Base-by-base conservation (phyloP, 37 sponge, comb jelly and placozoan species). In the Cladorhizidae sp. region DNA sequence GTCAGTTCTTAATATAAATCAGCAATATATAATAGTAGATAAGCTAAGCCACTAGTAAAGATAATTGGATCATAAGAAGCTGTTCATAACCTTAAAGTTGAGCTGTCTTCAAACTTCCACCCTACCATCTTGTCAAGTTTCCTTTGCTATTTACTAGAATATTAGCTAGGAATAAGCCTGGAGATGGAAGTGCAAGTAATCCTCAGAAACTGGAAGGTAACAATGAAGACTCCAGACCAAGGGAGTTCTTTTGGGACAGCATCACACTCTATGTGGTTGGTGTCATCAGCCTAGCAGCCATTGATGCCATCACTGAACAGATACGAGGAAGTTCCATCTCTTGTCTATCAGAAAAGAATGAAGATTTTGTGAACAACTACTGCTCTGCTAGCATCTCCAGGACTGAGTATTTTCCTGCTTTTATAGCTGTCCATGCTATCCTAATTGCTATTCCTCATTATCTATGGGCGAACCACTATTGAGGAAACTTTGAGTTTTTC, bases 201-300 rank as follows among this genome's bases (percentile, higher is more conserved):
- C 71, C 87, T 18, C 40, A 75, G 58, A 55, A 75, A 40, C 50
- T 81, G n/a, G 88, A 68, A 33, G 87, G 75, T 21, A 72, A 31
- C 2, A 54, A 15, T 2, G 77, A 80, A 40, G 88, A 70, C 25
- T 59, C 51, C 25, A 57, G 72, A 31, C 76, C 80, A 15, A 64
- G 85, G 54, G 85, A 83, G 22, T 89, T 89, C 85, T 89, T 89
- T 51, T 89, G 90, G 90, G 90, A 89, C 70, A 74, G 76, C 1
- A 67, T 84, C 64, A 68, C 70, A 21, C 80, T 89, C 49, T 89
- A 80, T 61, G 57, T 89, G 41, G 84, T 89, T 37, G 76, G 78
- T 0, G 76, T 74, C 14, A 84, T 89, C 15, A 85, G 57, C 0
- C 74, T 89, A 2, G 71, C 85, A 5, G 80, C 69, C 9, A 56